These are phyloP conservation scores for Ectobius pallidus DNA, from an alignment of 2,888 invertebrate genomes.

Conservation along the genomic window DNA sequence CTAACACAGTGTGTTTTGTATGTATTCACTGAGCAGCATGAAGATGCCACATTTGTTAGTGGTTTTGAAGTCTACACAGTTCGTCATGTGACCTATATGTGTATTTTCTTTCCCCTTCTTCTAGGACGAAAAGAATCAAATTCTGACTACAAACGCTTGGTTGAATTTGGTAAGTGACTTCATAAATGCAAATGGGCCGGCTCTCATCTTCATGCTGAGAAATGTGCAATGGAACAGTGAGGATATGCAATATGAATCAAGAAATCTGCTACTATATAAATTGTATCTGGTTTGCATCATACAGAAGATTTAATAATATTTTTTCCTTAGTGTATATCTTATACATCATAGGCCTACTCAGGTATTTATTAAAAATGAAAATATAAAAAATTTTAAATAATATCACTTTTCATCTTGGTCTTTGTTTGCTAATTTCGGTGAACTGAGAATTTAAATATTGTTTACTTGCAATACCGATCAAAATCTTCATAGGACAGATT, in stretches of 20 bases:
- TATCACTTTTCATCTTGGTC: too few species aligned
- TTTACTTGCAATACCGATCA: too few species aligned
- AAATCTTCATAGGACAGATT: too few species aligned
- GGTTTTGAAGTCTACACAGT: neutral
- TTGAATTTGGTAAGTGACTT: constrained; percentile 93
- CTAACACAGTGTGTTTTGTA: neutral
- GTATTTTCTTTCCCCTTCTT: constrained; percentile 65
- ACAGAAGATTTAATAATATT: too few species aligned
- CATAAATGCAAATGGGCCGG: constrained; percentile 10
- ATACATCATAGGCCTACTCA: too few species aligned
- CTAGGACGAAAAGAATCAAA: constrained; percentile 99
- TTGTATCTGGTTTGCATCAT: too few species aligned
- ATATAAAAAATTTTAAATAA: too few species aligned
- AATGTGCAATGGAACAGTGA: neutral
- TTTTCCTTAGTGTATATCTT: too few species aligned
- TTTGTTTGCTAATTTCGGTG: too few species aligned
- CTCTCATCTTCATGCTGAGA: constrained; percentile 20
- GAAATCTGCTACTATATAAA: neutral
- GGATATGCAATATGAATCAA: neutral
- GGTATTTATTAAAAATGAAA: too few species aligned
- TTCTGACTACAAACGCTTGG: constrained; percentile 98
- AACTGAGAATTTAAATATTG: too few species aligned
- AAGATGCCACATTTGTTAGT: constrained; percentile 10
- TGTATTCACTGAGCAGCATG: neutral
- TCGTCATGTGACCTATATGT: constrained; percentile 38